phyloP scores from a whole-genome alignment of 2,888 invertebrate genomes.

The Phytoseiulus persimilis region DNA sequence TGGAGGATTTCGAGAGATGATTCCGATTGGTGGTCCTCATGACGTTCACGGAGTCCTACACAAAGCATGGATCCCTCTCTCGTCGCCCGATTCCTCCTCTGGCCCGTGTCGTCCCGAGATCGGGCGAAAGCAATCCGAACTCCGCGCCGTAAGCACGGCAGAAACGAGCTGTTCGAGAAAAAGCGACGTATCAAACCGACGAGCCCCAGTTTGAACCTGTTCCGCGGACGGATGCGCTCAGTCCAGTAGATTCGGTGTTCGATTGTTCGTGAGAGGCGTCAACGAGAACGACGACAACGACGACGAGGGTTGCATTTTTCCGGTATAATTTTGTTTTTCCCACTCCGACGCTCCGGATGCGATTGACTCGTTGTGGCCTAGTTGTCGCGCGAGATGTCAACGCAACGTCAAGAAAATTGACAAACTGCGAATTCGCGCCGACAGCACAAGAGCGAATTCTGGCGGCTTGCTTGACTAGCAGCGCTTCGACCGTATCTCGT shows the following conservation, averaged over 20 bases:
- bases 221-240: too few relatives aligned
- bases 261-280: neutral
- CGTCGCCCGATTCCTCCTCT: neutral
- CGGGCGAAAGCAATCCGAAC: too few relatives aligned
- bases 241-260: too few relatives aligned
- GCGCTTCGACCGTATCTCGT: neutral
- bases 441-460: neutral
- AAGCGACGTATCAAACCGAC: too few relatives aligned
- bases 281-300: neutral
- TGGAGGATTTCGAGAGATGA: neutral
- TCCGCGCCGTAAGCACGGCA: too few relatives aligned
- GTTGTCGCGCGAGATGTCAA: neutral
- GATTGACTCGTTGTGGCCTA: neutral
- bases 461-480: neutral
- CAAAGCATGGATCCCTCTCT: neutral
- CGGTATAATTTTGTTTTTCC: neutral
- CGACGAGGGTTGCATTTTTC: neutral
- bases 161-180: too few relatives aligned
- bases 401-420: neutral
- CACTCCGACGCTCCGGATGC: neutral
- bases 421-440: neutral
- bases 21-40: neutral
- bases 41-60: neutral
- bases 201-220: too few relatives aligned
- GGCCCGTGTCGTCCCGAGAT: too few relatives aligned